These are phyloP conservation scores for Enteromius afrohamiltoni DNA, from an alignment of 2,797 vertebrate species.

Conservation along the genomic window DNA sequence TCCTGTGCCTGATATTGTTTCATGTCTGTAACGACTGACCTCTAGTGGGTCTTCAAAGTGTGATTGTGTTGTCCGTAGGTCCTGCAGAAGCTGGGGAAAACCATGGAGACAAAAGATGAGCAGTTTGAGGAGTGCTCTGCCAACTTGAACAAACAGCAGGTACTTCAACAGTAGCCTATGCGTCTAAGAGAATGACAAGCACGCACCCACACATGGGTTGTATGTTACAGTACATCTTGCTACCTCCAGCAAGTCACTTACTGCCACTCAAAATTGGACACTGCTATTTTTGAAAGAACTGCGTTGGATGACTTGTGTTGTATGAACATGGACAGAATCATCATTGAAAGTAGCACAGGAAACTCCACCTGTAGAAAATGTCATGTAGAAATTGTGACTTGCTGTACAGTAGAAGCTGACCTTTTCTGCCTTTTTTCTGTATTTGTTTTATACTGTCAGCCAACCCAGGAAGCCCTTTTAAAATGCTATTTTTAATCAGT, in stretches of 20 bases:
- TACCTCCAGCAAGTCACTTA: neutral
- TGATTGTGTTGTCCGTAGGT: constrained; percentile 75
- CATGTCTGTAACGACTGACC: neutral
- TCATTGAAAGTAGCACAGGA: constrained; percentile 25
- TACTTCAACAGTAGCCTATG: constrained; percentile 59
- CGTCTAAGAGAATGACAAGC: neutral
- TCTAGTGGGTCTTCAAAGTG: neutral
- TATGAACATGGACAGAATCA: neutral
- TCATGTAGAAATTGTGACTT: neutral
- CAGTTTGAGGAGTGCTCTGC: constrained; percentile 88
- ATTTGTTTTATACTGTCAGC: neutral
- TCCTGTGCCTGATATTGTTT: neutral
- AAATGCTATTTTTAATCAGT: neutral
- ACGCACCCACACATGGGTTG: neutral
- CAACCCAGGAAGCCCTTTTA: neutral
- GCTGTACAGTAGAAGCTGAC: neutral
- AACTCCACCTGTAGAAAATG: constrained; percentile 39
- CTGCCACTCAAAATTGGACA: neutral
- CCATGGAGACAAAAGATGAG: constrained; percentile 93
- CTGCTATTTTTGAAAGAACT: neutral
- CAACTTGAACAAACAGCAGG: constrained; percentile 93
- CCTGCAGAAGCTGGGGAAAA: constrained; percentile 93
- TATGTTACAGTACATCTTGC: neutral
- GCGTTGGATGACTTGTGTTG: neutral
- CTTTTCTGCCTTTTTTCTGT: constrained; percentile 3